Conservation (phyloP, 1,140 invertebrate genomes). For the Popillia japonica region DNA sequence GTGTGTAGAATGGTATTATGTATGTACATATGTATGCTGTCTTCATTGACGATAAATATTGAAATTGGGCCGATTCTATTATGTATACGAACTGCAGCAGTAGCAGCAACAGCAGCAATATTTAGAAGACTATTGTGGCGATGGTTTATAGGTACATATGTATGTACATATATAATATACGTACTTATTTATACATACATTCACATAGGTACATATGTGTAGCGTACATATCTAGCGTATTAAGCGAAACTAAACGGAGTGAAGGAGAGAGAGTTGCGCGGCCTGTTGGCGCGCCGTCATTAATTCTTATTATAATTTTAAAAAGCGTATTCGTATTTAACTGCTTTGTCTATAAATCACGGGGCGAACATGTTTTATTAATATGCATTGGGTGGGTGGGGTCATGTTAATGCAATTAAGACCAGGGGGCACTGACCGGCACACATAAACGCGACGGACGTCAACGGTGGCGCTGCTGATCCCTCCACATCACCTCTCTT, state of each 20-base stretch:
- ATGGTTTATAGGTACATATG: too few species aligned
- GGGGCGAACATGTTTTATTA: constrained; percentile 42
- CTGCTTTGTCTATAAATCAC: constrained; percentile 41
- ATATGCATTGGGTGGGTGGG: constrained; percentile 45
- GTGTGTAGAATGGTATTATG: too few species aligned
- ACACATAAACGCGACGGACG: constrained; percentile 15
- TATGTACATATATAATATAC: too few species aligned
- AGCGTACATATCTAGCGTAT: background rate
- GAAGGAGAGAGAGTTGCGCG: background rate
- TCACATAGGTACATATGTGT: too few species aligned
- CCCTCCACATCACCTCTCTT: constrained; percentile 13
- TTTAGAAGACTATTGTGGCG: too few species aligned
- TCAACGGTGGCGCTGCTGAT: background rate
- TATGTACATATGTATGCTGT: too few species aligned
- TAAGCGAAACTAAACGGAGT: background rate
- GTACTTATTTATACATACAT: too few species aligned
- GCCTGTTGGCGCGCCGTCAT: background rate
- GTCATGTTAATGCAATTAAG: constrained; percentile 47
- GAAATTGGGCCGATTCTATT: too few species aligned
- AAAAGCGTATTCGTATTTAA: constrained; percentile 34
- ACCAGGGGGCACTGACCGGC: constrained; percentile 38
- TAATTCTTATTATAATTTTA: constrained; percentile 35
- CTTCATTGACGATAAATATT: too few species aligned
- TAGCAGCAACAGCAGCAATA: too few species aligned
- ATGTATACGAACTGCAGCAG: too few species aligned